phyloP scores from a whole-genome alignment of 2,113 vertebrate genomes.

The Indicator indicator region DNA sequence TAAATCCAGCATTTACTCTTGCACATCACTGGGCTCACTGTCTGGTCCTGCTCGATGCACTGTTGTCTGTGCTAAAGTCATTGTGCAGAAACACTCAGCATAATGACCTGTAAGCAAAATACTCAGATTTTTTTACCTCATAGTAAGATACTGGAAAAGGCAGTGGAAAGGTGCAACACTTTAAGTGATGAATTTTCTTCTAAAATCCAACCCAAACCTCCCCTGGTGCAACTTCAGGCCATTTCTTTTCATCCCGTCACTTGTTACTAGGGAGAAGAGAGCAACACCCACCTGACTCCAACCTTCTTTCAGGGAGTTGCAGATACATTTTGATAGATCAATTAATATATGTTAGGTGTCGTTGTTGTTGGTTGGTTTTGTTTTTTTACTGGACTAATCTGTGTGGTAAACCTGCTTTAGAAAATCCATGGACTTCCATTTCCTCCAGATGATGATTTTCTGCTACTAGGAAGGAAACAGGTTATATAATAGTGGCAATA shows the following conservation, averaged over 20 bases:
- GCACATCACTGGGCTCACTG: background rate
- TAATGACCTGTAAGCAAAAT: background rate
- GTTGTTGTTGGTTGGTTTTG: no score
- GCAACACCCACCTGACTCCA: no score
- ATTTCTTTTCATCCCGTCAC: no score
- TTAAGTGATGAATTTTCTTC: no score
- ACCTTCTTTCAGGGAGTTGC: no score
- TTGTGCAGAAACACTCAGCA: background rate
- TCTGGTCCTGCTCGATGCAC: background rate
- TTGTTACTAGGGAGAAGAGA: no score
- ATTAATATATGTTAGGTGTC: no score
- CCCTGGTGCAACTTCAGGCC: no score
- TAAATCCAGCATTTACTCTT: background rate
- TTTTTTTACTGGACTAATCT: background rate
- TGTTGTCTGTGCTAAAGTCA: background rate
- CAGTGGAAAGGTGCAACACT: background rate
- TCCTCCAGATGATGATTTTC: background rate
- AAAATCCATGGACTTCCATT: background rate
- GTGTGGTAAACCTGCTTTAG: background rate
- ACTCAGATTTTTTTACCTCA: background rate
- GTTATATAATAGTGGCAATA: background rate
- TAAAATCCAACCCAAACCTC: no score
- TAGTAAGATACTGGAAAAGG: background rate
- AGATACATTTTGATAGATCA: no score
- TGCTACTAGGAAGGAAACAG: background rate